Evolutionary conservation across 1,140 invertebrate genomes (phyloP).

Genomic region (Bombus impatiens): DNA sequence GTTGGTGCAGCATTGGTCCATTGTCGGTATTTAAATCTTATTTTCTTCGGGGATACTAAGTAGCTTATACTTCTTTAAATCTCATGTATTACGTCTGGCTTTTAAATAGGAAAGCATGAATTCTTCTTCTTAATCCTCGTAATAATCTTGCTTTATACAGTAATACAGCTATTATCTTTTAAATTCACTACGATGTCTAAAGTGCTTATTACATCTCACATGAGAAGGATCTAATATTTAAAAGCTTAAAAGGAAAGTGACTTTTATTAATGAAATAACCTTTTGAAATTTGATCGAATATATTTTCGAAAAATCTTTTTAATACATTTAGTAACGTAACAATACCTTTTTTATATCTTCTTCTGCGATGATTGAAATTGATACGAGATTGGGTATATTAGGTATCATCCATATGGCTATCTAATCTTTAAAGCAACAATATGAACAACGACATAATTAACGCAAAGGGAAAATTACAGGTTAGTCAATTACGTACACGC

Average conservation of each 20-base stretch:
- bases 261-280: background rate
- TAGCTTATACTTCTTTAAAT: background rate
- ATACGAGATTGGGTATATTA: background rate
- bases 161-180: background rate
- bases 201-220: background rate
- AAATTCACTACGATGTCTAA: background rate
- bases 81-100: too few relatives aligned
- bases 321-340: background rate
- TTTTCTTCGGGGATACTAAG: background rate
- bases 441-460: background rate
- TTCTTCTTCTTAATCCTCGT: background rate
- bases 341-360: background rate
- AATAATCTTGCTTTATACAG: background rate
- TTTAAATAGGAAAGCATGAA: background rate
- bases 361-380: background rate
- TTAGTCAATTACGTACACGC: conserved; percentile 1
- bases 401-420: too few relatives aligned
- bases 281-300: background rate
- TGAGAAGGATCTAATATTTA: background rate
- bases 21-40: background rate
- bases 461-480: background rate
- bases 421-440: background rate
- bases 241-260: background rate
- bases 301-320: background rate
- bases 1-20: background rate